These are phyloP conservation scores for Mamestra brassicae DNA, from an alignment of 2,888 invertebrate genomes.

Conservation along the genomic window DNA sequence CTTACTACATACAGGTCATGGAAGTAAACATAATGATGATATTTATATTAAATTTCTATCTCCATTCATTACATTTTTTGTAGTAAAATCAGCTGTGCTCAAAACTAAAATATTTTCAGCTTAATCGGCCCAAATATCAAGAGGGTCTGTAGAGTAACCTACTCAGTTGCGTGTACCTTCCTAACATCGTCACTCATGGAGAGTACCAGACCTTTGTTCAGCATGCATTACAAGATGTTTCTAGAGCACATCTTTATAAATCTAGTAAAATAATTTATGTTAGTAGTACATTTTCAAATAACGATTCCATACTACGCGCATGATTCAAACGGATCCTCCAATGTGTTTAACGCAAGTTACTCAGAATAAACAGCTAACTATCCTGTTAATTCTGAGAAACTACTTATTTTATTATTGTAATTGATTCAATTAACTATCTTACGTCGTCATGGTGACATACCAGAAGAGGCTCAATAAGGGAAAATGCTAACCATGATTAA, in stretches of 20 bases:
- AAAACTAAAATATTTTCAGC: background rate
- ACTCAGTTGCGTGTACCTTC: no score
- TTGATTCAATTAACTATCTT: background rate
- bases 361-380: background rate
- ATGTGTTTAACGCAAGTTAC: background rate
- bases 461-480: background rate
- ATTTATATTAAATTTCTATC: no score
- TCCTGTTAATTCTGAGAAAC: constrained; percentile 5
- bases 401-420: background rate
- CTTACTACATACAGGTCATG: background rate
- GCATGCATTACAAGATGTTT: background rate
- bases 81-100: background rate
- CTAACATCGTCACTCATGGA: no score
- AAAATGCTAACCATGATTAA: background rate
- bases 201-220: background rate
- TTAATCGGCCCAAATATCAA: no score
- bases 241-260: background rate
- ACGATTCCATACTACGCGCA: background rate
- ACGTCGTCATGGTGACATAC: background rate
- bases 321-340: background rate
- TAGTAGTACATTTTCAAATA: background rate
- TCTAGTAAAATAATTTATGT: background rate
- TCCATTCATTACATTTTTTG: background rate
- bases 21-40: background rate
- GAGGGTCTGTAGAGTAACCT: no score